Percentiles rank a stretch among this genome's conserved stretches.
Evolutionary conservation across 2,888 invertebrate species (phyloP).

Genomic region (Ectemnius continuus): DNA sequence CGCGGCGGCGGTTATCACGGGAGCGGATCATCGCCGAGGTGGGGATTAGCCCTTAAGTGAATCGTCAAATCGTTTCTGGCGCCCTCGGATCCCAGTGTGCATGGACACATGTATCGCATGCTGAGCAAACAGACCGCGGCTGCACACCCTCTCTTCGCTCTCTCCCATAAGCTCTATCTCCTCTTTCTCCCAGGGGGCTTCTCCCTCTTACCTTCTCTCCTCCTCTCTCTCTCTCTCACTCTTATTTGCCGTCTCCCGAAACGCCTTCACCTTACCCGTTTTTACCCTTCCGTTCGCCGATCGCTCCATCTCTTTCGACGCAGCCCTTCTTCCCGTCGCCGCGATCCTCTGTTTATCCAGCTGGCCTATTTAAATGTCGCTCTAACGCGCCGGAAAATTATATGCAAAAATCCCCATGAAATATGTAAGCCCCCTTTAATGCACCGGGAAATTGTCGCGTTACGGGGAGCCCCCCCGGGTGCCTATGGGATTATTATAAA

Average conservation of each 20-base stretch:
- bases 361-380: constrained; percentile 76
- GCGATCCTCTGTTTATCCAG: constrained; percentile 74
- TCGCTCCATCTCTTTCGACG: constrained; percentile 25
- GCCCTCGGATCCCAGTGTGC: constrained; percentile 51
- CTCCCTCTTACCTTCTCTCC: constrained; percentile 22
- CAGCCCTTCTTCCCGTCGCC: constrained; percentile 32
- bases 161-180: constrained; percentile 51
- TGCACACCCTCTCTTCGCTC: constrained; percentile 56
- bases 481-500: constrained; percentile 67
- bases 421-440: constrained; percentile 75
- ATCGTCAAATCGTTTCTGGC: constrained; percentile 73
- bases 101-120: constrained; percentile 75
- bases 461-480: constrained; percentile 40
- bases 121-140: constrained; percentile 72
- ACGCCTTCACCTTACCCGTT: constrained; percentile 16
- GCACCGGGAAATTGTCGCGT: constrained; percentile 77
- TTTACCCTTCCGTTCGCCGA: constrained; percentile 45
- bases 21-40: constrained; percentile 60
- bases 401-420: constrained; percentile 77
- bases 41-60: constrained; percentile 72
- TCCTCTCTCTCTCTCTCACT: constrained; percentile 39
- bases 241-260: neutral
- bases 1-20: constrained; percentile 43
- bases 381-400: constrained; percentile 77
- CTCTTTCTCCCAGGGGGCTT: constrained; percentile 52